phyloP scores from a whole-genome alignment of 2,113 vertebrate genomes.

The Tragulus kanchil region DNA sequence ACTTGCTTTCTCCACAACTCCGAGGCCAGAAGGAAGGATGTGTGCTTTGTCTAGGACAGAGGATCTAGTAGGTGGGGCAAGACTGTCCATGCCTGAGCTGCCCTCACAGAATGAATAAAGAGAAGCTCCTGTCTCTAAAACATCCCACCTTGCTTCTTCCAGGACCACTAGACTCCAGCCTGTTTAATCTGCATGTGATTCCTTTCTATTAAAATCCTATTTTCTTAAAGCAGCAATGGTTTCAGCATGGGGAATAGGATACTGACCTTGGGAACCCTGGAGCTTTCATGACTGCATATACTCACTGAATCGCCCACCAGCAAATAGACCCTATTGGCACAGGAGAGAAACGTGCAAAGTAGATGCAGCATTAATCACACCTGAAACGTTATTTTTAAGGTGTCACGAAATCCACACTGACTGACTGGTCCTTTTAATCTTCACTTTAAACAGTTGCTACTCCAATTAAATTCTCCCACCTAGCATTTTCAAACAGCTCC shows the following conservation, averaged over 20 bases:
- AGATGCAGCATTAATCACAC: slow-evolving; percentile 76
- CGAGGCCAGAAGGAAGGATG: not conserved
- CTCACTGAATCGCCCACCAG: not conserved
- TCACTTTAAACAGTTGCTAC: slow-evolving; percentile 91
- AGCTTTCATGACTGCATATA: not conserved
- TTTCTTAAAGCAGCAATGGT: not conserved
- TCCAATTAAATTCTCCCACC: slow-evolving; percentile 92
- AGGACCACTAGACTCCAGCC: not conserved
- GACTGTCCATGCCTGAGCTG: not conserved
- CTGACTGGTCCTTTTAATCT: slow-evolving; percentile 88
- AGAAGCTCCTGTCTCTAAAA: slow-evolving; percentile 52
- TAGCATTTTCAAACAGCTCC: slow-evolving; percentile 90
- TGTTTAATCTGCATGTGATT: not conserved
- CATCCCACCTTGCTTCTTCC: not conserved
- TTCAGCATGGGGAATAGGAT: not conserved
- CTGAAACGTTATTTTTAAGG: slow-evolving; percentile 71
- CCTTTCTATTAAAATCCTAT: not conserved
- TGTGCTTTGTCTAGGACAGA: rapidly evolving
- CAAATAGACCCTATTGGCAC: not conserved
- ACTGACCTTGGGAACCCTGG: not conserved
- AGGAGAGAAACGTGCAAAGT: slow-evolving; percentile 44
- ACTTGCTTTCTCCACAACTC: not conserved
- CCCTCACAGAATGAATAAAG: not conserved
- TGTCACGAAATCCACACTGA: slow-evolving; percentile 70
- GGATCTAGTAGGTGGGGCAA: rapidly evolving